These are phyloP conservation scores for Bugula neritina DNA, from an alignment of 2,888 invertebrate species.

Conservation along the genomic window DNA sequence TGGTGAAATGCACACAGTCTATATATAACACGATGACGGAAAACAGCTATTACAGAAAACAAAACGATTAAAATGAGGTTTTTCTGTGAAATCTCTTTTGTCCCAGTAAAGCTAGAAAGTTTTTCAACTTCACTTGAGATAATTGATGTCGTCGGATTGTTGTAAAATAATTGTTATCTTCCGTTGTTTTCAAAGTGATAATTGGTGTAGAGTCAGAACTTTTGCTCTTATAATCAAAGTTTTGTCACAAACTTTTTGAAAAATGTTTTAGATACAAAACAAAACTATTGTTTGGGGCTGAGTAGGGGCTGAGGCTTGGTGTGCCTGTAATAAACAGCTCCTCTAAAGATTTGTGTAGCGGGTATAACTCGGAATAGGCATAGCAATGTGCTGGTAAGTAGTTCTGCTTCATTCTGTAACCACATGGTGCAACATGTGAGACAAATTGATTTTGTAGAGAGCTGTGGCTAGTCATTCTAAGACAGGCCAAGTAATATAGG, in stretches of 20 bases:
- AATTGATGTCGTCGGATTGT: too few relatives aligned
- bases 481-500: too few relatives aligned
- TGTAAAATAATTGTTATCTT: neutral
- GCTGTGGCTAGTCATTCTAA: too few relatives aligned
- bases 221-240: too few relatives aligned
- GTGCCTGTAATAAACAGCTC: neutral
- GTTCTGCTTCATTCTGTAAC: constrained; percentile 2
- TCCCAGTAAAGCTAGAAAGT: too few relatives aligned
- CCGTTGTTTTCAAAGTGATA: neutral
- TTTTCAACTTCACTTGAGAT: too few relatives aligned
- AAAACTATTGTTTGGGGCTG: too few relatives aligned
- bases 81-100: too few relatives aligned
- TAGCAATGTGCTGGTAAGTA: neutral
- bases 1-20: neutral
- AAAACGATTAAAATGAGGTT: neutral
- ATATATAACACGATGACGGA: neutral
- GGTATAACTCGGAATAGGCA: neutral
- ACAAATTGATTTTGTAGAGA: too few relatives aligned
- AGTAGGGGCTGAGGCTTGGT: neutral
- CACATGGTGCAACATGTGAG: too few relatives aligned
- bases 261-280: too few relatives aligned
- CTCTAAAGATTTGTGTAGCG: neutral
- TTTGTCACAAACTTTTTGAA: neutral
- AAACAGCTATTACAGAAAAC: neutral
- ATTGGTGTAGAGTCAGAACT: too few relatives aligned